Evolutionary conservation across 2,113 vertebrate genomes (phyloP), one percentile per base, ranked within the genome.

Genomic region (Solea senegalensis): DNA sequence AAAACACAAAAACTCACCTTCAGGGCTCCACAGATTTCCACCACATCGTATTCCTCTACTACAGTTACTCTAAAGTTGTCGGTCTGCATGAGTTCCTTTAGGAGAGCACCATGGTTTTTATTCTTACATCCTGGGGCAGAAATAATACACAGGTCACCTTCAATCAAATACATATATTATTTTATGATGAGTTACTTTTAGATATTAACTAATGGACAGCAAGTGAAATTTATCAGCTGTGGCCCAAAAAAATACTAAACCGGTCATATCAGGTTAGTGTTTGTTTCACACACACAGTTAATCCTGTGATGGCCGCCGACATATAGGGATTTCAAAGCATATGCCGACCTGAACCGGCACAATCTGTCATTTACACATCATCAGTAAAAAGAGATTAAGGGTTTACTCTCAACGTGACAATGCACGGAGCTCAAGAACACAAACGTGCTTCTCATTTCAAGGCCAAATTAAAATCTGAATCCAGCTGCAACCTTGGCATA

Each of bases 51-150:
- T 28, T 99, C 98, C 68, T 93, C 89, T 5, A 99, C 98, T 60
- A 99, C 97, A 0, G 95, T 96, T 62, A 98, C 94, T 0, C 97
- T 90, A 80, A 99, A 99, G 70, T 98, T 96, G 1, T 78, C 92
- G 0, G 97, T 98, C 90, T 99, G 97, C 94, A 99, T 95, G 74
- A 99, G 92, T 10, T 98, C 96, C 89, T 99, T 99, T 81, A 98
- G 92, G 10, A 91, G 89, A 66, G 92, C 91, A 49, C 97, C 96
- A 0, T 96, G 92, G 65, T 91, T 91, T 27, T 41, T 66, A 76
- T 97, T 94, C 90, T 94, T 97, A 90, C 95, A 96, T 54, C 97
- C 98, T 99, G 78, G 21, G 69, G 62, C 51, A 62, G 15, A 54
- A 46, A 59, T 40, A 52, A 21, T 4, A 49, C 54, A 1, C 12